phyloP scores from a whole-genome alignment of 2,113 vertebrate species.

The Chaetodon auriga region DNA sequence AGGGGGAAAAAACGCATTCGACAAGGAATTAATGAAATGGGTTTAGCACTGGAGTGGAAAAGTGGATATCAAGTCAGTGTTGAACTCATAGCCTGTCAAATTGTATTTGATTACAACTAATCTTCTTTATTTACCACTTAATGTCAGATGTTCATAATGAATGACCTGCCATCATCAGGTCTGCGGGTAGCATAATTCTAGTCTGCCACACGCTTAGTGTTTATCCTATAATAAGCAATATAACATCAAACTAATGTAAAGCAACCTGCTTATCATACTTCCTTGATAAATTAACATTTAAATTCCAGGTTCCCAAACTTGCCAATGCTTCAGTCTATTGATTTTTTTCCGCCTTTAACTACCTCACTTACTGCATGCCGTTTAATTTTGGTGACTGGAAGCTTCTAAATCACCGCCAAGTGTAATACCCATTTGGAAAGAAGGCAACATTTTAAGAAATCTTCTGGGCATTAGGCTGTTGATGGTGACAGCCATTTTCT shows the following conservation, averaged over 20 bases:
- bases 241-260: background rate
- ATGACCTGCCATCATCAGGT: background rate
- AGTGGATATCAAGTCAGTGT: conserved; percentile 32
- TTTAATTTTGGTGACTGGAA: conserved; percentile 61
- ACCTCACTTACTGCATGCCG: conserved; percentile 54
- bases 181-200: too few species aligned
- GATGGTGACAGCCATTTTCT: background rate
- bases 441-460: background rate
- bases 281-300: conserved; percentile 51
- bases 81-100: conserved; percentile 22
- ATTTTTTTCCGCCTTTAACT: conserved; percentile 54
- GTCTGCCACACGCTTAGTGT: background rate
- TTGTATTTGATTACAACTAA: conserved; percentile 28
- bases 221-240: background rate
- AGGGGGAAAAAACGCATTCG: conserved; percentile 6
- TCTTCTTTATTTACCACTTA: conserved; percentile 31
- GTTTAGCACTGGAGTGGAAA: conserved; percentile 46
- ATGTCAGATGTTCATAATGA: background rate
- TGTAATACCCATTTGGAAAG: conserved; percentile 5
- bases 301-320: conserved; percentile 46
- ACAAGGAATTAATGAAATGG: conserved; percentile 67
- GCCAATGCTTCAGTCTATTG: conserved; percentile 38
- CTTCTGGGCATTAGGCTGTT: background rate
- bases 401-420: conserved; percentile 54
- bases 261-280: conserved; percentile 8